Percentiles rank a stretch among this genome's conserved stretches.
Evolutionary conservation across 64 coral and sea anemone genomes (phyloP).

Genomic region (Dendronephthya gigantea): DNA sequence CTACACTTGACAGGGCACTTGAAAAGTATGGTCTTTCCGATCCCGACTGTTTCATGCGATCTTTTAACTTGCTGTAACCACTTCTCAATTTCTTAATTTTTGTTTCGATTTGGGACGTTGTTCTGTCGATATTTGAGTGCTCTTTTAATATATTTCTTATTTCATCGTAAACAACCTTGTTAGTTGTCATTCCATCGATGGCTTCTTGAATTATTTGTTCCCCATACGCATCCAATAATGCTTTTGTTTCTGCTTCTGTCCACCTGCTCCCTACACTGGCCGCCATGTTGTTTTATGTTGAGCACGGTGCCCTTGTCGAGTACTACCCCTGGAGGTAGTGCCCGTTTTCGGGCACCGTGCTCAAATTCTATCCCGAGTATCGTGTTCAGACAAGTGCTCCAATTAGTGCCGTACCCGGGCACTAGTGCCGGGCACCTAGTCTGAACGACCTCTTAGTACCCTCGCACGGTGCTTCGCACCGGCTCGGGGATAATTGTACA

Average conservation of each 20-base stretch:
- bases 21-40: conserved; percentile 22
- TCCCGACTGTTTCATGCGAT: conserved; percentile 27
- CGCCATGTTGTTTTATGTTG: neutral
- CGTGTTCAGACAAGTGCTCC: neutral
- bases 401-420: neutral
- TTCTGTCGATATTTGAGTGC: neutral
- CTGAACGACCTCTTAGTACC: neutral
- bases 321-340: too few relatives aligned
- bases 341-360: neutral
- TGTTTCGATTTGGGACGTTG: conserved; percentile 27
- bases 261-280: neutral
- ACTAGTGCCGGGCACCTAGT: neutral
- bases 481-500: too few relatives aligned
- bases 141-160: neutral
- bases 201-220: conserved; percentile 24
- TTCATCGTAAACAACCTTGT: conserved; percentile 21
- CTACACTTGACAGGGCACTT: conserved; percentile 21
- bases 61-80: conserved; percentile 26
- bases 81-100: conserved; percentile 30
- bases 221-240: neutral
- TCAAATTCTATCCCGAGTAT: neutral
- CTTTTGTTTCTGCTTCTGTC: conserved; percentile 15
- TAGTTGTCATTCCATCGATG: conserved; percentile 16
- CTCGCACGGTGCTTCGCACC: too few relatives aligned
- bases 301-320: neutral